A percentile compares a stretch with the other conserved stretches of the same genome.
Evolutionary conservation across 2,888 invertebrate genomes (phyloP).

Genomic region (Meteorus cinctellus): DNA sequence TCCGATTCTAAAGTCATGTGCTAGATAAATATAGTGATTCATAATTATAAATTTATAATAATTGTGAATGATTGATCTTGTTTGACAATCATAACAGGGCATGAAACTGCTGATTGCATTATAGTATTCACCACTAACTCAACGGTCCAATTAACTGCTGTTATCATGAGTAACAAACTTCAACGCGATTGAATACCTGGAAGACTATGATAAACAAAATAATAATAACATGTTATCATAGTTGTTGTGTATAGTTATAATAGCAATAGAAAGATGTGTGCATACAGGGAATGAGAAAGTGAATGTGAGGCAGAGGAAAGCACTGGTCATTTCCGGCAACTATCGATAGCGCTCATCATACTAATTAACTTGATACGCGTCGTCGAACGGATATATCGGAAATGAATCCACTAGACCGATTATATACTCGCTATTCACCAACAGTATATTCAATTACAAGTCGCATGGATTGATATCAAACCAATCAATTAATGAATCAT

Average conservation of each 20-base stretch:
- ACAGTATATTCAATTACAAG: background rate
- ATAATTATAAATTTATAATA: background rate
- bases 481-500: background rate
- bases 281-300: background rate
- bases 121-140: slow-evolving; percentile 21
- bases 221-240: background rate
- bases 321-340: slow-evolving; percentile 23
- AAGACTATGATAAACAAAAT: background rate
- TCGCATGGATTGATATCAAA: background rate
- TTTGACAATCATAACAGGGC: slow-evolving; percentile 47
- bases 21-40: no score
- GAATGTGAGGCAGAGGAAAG: background rate
- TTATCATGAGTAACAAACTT: slow-evolving; percentile 45
- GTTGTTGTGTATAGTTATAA: background rate
- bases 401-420: slow-evolving; percentile 19
- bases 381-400: slow-evolving; percentile 22
- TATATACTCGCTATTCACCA: slow-evolving; percentile 9
- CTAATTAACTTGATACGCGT: slow-evolving; percentile 28
- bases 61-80: slow-evolving; percentile 40
- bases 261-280: background rate
- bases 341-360: slow-evolving; percentile 33
- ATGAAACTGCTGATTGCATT: slow-evolving; percentile 34
- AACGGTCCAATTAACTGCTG: slow-evolving; percentile 35
- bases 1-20: no score
- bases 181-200: background rate